Conservation (phyloP, 2,888 invertebrate genomes). For the Xestia ashworthii region DNA sequence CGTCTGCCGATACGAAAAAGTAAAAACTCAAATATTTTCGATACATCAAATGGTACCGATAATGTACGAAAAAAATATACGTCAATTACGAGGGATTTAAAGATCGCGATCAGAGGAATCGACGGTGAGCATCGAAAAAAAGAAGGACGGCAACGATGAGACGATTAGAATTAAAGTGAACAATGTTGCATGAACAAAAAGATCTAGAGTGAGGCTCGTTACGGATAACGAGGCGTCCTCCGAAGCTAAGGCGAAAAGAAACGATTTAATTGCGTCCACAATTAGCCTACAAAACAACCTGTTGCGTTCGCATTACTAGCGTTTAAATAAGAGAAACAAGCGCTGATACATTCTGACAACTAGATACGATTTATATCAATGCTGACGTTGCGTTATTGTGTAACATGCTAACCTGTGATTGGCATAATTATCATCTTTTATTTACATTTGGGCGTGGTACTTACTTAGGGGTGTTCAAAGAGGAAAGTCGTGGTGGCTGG, state of each 20-base stretch:
- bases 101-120: constrained; percentile 60
- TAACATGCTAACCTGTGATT: constrained; percentile 20
- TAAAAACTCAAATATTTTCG: constrained; percentile 78
- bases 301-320: constrained; percentile 79
- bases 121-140: constrained; percentile 55
- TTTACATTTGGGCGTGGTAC: constrained; percentile 2
- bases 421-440: constrained; percentile 12
- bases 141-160: constrained; percentile 64
- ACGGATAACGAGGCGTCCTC: constrained; percentile 78
- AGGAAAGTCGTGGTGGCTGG: constrained; percentile 29
- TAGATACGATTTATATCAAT: constrained; percentile 51
- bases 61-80: constrained; percentile 61
- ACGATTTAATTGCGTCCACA: constrained; percentile 83
- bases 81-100: constrained; percentile 66
- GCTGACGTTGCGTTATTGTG: constrained; percentile 41
- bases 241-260: constrained; percentile 79
- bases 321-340: constrained; percentile 71
- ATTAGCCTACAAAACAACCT: constrained; percentile 86
- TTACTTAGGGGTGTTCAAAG: constrained; percentile 15
- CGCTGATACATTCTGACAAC: constrained; percentile 62
- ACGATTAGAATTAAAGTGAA: constrained; percentile 76
- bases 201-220: constrained; percentile 74
- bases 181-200: constrained; percentile 77
- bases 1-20: constrained; percentile 74
- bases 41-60: constrained; percentile 72